Base-by-base conservation (phyloP, 2,888 invertebrate species). In the Drosophila stalkeri region DNA sequence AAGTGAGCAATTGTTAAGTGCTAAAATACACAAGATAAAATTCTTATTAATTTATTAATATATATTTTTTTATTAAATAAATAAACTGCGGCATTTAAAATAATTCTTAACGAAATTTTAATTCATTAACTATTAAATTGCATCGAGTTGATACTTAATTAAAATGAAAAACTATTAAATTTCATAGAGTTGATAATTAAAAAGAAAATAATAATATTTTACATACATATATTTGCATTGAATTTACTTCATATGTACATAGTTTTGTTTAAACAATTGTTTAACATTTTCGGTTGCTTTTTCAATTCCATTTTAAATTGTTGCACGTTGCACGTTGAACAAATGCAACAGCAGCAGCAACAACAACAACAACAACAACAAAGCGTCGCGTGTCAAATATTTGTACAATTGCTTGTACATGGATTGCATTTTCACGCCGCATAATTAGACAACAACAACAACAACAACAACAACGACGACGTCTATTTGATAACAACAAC, bases 381-480 rank as follows among this genome's bases (percentile, higher is more conserved):
- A 67, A 56, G 54, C 62, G 77, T 70, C 72, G 75, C 78, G 82
- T 72, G 86, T 85, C 84, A 89, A 75, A 80, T 68, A 72, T 75
- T 77, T 80, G 76, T 64, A 79, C 66, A 77, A 79, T 86, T 90
- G 90, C 83, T 88, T 81, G 77, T 89, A 90, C 91, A 90, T 89
- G 90, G 76, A 81, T 85, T 87, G 89, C 89, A 90, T 91, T 90
- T 85, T 90, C 89, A 91, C 91, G 89, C 90, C 82, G 86, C 82
- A 90, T 90, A 91, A 90, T 91, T 90, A 89, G 88, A 81, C 74
- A 79, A 54, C 44, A 55, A 27, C 57, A 72, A 46, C 59, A 71
- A 51, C 61, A 54, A 44, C 46, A 63, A 6, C 39, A 39, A n/a
- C 16, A n/a, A 55, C 66, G 47, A 46, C 2, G n/a, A 55, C 66